Evolutionary conservation across 2,888 invertebrate genomes (phyloP).

Genomic region (Odontocerum albicorne): DNA sequence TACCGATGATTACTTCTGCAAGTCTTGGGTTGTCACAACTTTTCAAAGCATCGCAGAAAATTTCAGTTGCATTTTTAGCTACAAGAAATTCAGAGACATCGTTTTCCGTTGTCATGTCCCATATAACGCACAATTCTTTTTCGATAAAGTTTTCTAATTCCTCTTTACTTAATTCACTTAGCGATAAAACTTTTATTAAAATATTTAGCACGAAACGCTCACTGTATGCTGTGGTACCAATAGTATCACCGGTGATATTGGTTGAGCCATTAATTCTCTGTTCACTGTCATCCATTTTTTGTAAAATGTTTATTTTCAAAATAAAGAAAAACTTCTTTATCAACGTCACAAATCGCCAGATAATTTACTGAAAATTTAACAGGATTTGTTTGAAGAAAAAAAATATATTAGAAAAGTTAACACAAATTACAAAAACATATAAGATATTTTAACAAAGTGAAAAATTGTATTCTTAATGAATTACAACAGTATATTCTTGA

Average conservation of each 20-base stretch:
- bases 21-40: constrained; percentile 64
- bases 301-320: too few relatives aligned
- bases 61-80: constrained; percentile 66
- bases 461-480: too few relatives aligned
- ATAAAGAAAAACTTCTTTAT: too few relatives aligned
- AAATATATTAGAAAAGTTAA: too few relatives aligned
- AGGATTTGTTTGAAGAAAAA: too few relatives aligned
- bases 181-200: constrained; percentile 57
- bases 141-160: constrained; percentile 65
- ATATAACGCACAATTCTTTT: constrained; percentile 73
- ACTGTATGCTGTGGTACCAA: constrained; percentile 80
- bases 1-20: constrained; percentile 80
- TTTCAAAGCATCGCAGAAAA: constrained; percentile 60
- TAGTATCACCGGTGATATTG: constrained; percentile 80
- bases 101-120: constrained; percentile 83
- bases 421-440: too few relatives aligned
- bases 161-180: constrained; percentile 47
- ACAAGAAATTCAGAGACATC: constrained; percentile 73
- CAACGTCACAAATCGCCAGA: too few relatives aligned
- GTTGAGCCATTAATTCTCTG: too few relatives aligned
- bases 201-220: constrained; percentile 72
- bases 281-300: too few relatives aligned
- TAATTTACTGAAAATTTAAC: too few relatives aligned
- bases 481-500: too few relatives aligned
- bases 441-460: too few relatives aligned